These are phyloP conservation scores for Dicaeum eximium DNA, from an alignment of 2,113 vertebrate genomes.

Conservation along the genomic window DNA sequence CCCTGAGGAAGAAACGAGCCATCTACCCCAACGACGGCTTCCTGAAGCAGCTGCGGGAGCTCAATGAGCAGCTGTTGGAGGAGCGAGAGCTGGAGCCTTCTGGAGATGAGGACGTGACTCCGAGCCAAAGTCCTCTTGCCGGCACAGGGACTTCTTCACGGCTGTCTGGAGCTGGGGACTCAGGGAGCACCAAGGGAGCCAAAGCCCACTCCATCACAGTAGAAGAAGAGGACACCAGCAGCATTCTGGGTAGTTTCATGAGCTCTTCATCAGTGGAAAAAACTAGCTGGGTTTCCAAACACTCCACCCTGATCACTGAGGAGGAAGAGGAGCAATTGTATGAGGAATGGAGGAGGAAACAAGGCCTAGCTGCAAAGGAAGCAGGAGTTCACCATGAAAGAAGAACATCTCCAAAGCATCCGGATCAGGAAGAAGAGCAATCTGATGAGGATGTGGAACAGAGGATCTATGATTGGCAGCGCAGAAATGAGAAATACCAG, in stretches of 20 bases:
- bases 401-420: neutral
- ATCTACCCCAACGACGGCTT: constrained; percentile 94
- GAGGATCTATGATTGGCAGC: constrained; percentile 88
- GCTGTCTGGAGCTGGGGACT: constrained; percentile 47
- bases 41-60: constrained; percentile 89
- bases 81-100: constrained; percentile 76
- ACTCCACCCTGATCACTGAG: constrained; percentile 60
- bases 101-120: constrained; percentile 62
- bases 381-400: neutral
- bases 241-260: constrained; percentile 81
- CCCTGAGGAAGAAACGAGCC: constrained; percentile 85
- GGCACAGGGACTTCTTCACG: constrained; percentile 35
- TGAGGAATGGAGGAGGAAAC: constrained; percentile 43
- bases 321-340: constrained; percentile 65
- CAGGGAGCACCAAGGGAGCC: constrained; percentile 65
- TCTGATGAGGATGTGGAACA: constrained; percentile 71
- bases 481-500: constrained; percentile 86
- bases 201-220: constrained; percentile 74
- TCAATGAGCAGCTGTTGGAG: constrained; percentile 89
- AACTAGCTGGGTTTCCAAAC: constrained; percentile 69
- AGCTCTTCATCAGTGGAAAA: constrained; percentile 70
- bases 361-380: constrained; percentile 48
- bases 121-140: constrained; percentile 80
- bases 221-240: constrained; percentile 84
- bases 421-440: constrained; percentile 13